These are phyloP conservation scores for Epizoanthus stellaris DNA, from an alignment of 92 coral and sea anemone species.

Conservation along the genomic window DNA sequence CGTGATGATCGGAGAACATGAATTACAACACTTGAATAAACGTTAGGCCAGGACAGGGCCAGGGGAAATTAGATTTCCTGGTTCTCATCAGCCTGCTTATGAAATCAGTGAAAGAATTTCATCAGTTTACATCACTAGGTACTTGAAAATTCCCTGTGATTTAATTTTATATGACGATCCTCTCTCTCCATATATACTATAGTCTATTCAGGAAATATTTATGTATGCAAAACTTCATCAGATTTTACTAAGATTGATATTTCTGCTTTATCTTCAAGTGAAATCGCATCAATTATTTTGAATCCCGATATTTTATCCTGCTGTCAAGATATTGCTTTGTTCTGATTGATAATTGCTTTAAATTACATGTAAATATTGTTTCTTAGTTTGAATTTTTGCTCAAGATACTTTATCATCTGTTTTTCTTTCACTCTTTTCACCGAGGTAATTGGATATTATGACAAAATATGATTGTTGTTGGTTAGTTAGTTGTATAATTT, in stretches of 20 bases:
- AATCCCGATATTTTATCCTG: too few relatives aligned
- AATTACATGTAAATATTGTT: not conserved
- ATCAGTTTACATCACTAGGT: not conserved
- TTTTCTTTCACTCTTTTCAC: too few relatives aligned
- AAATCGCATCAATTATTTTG: too few relatives aligned
- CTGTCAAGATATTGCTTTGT: too few relatives aligned
- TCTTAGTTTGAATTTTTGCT: not conserved
- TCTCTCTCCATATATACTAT: too few relatives aligned
- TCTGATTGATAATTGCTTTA: too few relatives aligned
- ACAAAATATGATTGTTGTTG: not conserved
- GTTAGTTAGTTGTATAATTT: too few relatives aligned
- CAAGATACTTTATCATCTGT: not conserved
- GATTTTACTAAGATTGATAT: not conserved
- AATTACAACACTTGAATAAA: too few relatives aligned
- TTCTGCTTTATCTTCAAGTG: not conserved
- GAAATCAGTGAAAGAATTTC: not conserved
- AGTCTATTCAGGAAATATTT: not conserved
- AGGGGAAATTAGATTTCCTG: slow-evolving; percentile 11
- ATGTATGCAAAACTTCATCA: not conserved
- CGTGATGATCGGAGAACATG: slow-evolving; percentile 7
- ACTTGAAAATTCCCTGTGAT: too few relatives aligned
- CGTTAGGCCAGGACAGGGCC: not conserved
- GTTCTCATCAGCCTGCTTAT: not conserved
- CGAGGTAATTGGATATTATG: not conserved
- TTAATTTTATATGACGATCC: too few relatives aligned